Evolutionary conservation across 2,113 vertebrate genomes (phyloP).

Genomic region (Grantiella picta): DNA sequence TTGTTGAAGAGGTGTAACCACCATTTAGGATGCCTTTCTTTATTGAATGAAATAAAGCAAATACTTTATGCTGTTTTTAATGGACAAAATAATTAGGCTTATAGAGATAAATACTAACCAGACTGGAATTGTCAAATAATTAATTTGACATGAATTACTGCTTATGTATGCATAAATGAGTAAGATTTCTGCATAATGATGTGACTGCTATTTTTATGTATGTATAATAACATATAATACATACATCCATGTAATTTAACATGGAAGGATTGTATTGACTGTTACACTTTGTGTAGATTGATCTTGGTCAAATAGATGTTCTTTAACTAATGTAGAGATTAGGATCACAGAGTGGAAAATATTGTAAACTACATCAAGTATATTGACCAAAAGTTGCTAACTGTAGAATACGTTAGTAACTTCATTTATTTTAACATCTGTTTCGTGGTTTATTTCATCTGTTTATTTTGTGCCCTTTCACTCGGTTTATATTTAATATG

Average conservation of each 20-base stretch:
- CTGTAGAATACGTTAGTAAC: background rate
- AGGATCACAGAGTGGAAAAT: background rate
- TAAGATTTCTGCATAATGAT: background rate
- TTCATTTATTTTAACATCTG: background rate
- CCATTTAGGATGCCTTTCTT: background rate
- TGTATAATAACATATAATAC: background rate
- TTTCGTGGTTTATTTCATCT: background rate
- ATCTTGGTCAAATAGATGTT: background rate
- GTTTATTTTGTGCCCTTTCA: background rate
- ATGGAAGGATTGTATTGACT: background rate
- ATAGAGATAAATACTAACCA: background rate
- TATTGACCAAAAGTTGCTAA: background rate
- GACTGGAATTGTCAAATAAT: background rate
- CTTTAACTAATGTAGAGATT: background rate
- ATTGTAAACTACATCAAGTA: background rate
- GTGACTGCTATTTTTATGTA: background rate
- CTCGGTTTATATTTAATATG: background rate
- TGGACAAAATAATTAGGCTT: background rate
- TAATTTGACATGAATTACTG: background rate
- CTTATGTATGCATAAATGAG: background rate
- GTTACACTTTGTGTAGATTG: background rate
- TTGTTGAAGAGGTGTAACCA: background rate
- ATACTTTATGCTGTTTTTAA: background rate
- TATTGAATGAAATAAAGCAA: background rate
- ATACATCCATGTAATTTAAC: background rate